Evolutionary conservation across 2,888 invertebrate species (phyloP).

Genomic region (Cetonia aurata): DNA sequence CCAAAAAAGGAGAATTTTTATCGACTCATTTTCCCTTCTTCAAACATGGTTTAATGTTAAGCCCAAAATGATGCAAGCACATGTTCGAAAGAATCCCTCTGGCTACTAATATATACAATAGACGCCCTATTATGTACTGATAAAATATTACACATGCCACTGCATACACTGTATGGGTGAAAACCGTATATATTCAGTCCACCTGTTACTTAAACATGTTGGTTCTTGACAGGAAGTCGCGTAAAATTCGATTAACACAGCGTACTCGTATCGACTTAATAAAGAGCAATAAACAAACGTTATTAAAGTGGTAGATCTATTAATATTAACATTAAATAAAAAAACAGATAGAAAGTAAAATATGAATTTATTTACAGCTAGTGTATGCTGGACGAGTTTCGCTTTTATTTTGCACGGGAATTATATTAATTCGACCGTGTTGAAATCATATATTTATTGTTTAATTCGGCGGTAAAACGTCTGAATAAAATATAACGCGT

Average conservation of each 20-base stretch:
- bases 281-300: conserved; percentile 13
- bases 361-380: conserved; percentile 10
- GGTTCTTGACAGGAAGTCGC: background rate
- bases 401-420: conserved; percentile 10
- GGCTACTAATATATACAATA: too few relatives aligned
- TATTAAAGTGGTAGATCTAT: background rate
- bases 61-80: too few relatives aligned
- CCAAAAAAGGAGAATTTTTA: too few relatives aligned
- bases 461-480: conserved; percentile 11
- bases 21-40: too few relatives aligned
- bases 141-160: too few relatives aligned
- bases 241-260: conserved; percentile 18
- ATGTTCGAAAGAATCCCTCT: too few relatives aligned
- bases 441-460: conserved; percentile 21
- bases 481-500: conserved; percentile 28
- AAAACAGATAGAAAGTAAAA: conserved; percentile 12
- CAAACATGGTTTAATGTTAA: too few relatives aligned
- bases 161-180: too few relatives aligned
- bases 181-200: background rate
- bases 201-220: conserved; percentile 12
- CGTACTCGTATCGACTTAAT: background rate
- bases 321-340: background rate
- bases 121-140: too few relatives aligned
- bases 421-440: conserved; percentile 13
- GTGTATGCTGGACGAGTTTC: too few relatives aligned